Percentiles rank a stretch among this genome's conserved stretches.
Conservation (phyloP, 1,140 invertebrate species). For the Drosophila parvula region DNA sequence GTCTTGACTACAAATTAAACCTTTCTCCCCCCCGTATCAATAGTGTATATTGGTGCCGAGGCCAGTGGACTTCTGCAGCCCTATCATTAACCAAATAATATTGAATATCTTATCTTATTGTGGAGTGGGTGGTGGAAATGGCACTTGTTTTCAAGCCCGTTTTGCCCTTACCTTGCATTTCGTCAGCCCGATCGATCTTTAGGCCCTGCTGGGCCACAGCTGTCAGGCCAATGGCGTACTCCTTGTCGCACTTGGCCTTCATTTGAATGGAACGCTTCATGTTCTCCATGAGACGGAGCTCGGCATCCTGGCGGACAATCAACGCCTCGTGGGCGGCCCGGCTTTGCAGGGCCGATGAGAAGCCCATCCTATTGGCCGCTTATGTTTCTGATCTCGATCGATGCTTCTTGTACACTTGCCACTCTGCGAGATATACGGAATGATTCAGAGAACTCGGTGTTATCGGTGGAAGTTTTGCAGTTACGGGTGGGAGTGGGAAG, state of each 20-base stretch:
- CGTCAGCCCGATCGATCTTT: constrained; percentile 92
- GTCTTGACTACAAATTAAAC: background rate
- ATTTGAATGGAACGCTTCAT: constrained; percentile 93
- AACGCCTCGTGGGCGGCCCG: constrained; percentile 93
- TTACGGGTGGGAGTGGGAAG: constrained; percentile 2
- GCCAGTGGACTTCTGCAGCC: background rate
- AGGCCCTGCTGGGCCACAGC: constrained; percentile 91
- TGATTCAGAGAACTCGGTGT: constrained; percentile 32
- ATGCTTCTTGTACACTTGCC: constrained; percentile 27
- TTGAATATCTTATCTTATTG: constrained; percentile 10
- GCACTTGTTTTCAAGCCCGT: background rate
- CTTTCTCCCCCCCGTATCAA: background rate
- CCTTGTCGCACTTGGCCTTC: constrained; percentile 95
- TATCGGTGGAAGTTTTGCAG: constrained; percentile 27
- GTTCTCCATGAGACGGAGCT: constrained; percentile 94
- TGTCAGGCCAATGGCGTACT: constrained; percentile 93
- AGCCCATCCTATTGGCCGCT: constrained; percentile 88
- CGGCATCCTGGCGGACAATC: constrained; percentile 94
- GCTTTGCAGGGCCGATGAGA: constrained; percentile 92
- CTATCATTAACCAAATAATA: constrained; percentile 32
- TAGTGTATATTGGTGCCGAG: background rate
- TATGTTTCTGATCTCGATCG: constrained; percentile 14
- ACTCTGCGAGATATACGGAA: constrained; percentile 22
- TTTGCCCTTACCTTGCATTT: constrained; percentile 88
- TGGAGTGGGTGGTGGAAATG: background rate